Evolutionary conservation across 2,113 vertebrate species (phyloP), one percentile per base, ranked within the genome.

Genomic region (Crotalus tigris): DNA sequence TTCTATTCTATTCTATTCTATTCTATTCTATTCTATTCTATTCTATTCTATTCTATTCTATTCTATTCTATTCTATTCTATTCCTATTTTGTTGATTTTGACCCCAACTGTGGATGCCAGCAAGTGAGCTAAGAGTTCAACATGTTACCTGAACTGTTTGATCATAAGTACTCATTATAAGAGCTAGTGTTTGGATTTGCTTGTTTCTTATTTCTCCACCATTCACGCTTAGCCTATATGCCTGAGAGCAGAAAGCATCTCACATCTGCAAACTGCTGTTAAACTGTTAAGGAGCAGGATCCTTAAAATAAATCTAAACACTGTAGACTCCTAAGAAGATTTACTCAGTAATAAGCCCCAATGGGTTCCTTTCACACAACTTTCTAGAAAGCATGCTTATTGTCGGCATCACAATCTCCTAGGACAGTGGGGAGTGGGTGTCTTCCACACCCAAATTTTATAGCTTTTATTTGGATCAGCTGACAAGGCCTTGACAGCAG

Each of bases 391-490:
- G 13, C 46, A 61, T n/a, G 24, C 10, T n/a, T 8, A 85, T 12
- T 13, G 54, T 44, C 44, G 53, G 11, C 75, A 11, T 85, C 69
- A 54, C 8, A 23, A 13, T 33, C 10, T 81, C 69, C 92, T 92
- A 44, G 54, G 88, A 81, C 86, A 19, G 87, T 87, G 90, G 87
- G 13, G 3, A 0, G 3, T 44, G 0, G 46, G 21, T 5, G 1
- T 4, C 91, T n/a, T 81, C 19, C 29, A 91, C 86, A 58, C n/a
- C 46, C 75, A 58, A 39, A 87, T 89, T 55, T 51, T 85, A 0
- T 55, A 58, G 24, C 8, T 91, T 39, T 88, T 92, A 55, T 55
- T 93, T 53, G 1, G 94, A 85, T 92, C 91, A 94, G 87, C 93
- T 57, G 23, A 54, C 55, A 91, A 90, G 57, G 51, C 90, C 15